Evolutionary conservation across 37 sponge, comb jelly and placozoan species (phyloP), one percentile per base, ranked within the genome.

Genomic region (Agelas oroides): DNA sequence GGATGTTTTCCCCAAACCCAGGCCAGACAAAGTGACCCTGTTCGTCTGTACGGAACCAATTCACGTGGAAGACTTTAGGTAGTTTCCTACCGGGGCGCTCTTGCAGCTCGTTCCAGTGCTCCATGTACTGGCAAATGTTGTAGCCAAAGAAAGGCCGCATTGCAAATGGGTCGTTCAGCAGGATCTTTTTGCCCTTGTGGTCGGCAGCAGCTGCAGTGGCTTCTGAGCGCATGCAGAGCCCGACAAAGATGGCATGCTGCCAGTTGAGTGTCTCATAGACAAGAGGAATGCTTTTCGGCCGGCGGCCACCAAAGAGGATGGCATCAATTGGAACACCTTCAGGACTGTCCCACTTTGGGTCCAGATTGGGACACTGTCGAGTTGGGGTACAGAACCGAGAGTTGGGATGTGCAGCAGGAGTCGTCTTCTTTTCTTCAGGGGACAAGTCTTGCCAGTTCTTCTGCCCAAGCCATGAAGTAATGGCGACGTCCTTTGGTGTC

Each of bases 61-160:
- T 97, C 25, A 97, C 95, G 62, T 94, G 93, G 86, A 97, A 97
- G 12, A 97, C 86, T 71, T 94, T 95, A 17, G 97, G 97, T 53
- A 97, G 73, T 62, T 85, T 92, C 55, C 67, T 75, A 30, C 67
- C 72, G 0, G 86, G 79, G 25, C 77, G 58, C n/a, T 76, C 62
- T 39, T 82, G 80, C 18, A 97, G 56, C 65, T 82, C 73, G 21
- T 87, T 83, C 97, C 97, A 97, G 84, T 97, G 94, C 64, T 94
- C 33, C 82, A 97, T 41, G 82, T 97, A 97, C 63, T 92, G 63
- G 23, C 87, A 86, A 38, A 94, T 92, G 85, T 87, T 97, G 84
- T 97, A 97, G 27, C 97, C 94, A 74, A 97, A 94, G 89, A 97
- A 97, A 3, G 97, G 97, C 39, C 95, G 64, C 97, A 97, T 97